Percentiles rank a stretch among this genome's conserved stretches.
Evolutionary conservation across 2,888 invertebrate species (phyloP).

Genomic region (Sarcophaga rosellei): DNA sequence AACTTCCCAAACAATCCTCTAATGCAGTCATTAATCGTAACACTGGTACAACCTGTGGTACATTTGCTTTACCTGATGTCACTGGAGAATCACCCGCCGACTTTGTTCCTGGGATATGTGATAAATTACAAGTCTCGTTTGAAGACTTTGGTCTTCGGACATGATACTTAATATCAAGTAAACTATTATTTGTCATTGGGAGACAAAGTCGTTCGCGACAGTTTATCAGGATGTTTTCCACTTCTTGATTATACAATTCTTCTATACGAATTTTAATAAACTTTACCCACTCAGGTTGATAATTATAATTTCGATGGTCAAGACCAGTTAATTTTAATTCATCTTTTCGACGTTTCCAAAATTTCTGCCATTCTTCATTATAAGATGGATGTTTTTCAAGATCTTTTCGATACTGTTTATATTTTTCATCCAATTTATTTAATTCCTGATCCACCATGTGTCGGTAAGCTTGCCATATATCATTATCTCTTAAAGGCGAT

Average conservation of each 20-base stretch:
- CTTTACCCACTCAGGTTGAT: conserved; percentile 92
- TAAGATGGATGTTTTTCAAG: conserved; percentile 93
- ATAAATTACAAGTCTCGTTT: neutral
- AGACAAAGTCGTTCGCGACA: conserved; percentile 75
- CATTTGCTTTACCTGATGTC: conserved; percentile 60
- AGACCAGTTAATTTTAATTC: conserved; percentile 83
- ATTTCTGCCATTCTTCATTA: conserved; percentile 93
- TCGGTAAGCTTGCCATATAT: conserved; percentile 78
- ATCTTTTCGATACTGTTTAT: conserved; percentile 83
- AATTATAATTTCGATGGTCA: conserved; percentile 89
- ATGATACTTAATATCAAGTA: conserved; percentile 82
- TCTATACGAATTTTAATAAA: conserved; percentile 91
- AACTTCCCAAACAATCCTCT: conserved; percentile 89
- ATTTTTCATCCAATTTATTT: conserved; percentile 82
- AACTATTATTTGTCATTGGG: conserved; percentile 75
- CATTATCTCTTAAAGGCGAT: conserved; percentile 75
- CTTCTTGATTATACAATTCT: conserved; percentile 87
- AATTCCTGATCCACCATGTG: conserved; percentile 76
- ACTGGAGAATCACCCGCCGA: neutral
- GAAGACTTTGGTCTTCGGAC: conserved; percentile 82
- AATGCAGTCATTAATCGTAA: conserved; percentile 89
- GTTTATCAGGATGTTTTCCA: conserved; percentile 81
- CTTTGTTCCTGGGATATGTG: neutral
- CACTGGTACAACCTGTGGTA: conserved; percentile 84
- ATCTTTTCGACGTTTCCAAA: conserved; percentile 91